phyloP scores from a whole-genome alignment of 1,140 invertebrate species.

The Sarcophaga bullata region DNA sequence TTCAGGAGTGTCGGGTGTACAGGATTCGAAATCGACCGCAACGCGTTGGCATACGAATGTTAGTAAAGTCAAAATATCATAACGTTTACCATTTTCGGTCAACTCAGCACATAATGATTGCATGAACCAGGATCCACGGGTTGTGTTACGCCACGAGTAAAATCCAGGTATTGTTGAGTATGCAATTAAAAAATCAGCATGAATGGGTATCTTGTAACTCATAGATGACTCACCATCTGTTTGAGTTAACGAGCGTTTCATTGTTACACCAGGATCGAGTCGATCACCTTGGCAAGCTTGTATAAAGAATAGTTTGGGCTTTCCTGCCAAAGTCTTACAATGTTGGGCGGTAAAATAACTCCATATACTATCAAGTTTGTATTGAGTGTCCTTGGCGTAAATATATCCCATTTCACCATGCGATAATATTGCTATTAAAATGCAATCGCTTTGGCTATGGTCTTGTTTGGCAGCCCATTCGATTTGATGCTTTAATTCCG shows the following conservation, averaged over 20 bases:
- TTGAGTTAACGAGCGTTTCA: constrained; percentile 68
- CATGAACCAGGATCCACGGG: constrained; percentile 94
- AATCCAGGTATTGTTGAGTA: constrained; percentile 94
- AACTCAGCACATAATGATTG: constrained; percentile 90
- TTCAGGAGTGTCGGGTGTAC: constrained; percentile 79
- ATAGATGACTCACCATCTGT: constrained; percentile 75
- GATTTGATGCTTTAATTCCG: constrained; percentile 75
- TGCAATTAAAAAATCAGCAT: constrained; percentile 95
- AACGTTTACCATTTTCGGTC: constrained; percentile 74
- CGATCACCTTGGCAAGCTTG: constrained; percentile 92
- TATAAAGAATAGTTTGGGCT: constrained; percentile 93
- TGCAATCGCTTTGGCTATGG: constrained; percentile 81
- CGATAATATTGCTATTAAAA: constrained; percentile 83
- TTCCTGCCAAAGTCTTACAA: constrained; percentile 88
- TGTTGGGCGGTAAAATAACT: constrained; percentile 87
- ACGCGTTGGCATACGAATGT: constrained; percentile 90
- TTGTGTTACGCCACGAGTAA: constrained; percentile 97
- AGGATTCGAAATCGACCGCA: constrained; percentile 90
- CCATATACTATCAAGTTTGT: constrained; percentile 86
- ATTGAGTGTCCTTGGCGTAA: constrained; percentile 87
- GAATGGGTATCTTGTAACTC: constrained; percentile 86
- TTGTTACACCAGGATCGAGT: constrained; percentile 78
- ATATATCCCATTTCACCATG: constrained; percentile 91
- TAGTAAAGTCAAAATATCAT: constrained; percentile 87
- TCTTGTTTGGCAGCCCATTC: constrained; percentile 75